These are phyloP conservation scores for Daphoenositta chrysoptera DNA, from an alignment of 2,113 vertebrate genomes.

Conservation along the genomic window DNA sequence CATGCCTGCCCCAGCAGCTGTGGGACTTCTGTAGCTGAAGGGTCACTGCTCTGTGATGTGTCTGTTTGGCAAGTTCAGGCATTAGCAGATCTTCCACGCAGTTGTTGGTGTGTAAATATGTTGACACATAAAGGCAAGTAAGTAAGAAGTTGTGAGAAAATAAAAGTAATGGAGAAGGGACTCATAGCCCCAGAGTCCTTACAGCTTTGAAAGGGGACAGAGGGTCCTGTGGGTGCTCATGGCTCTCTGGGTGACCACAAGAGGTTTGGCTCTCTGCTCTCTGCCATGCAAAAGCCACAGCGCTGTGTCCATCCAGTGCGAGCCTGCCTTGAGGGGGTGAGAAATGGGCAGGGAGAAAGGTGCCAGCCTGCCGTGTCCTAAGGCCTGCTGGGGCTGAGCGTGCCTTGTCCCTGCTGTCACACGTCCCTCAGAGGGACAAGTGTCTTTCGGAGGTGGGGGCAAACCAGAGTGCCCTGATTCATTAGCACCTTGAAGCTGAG, in stretches of 20 bases:
- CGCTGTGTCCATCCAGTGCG: rapidly evolving
- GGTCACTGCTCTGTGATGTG: not conserved
- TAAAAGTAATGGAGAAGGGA: not conserved
- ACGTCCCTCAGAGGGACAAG: not conserved
- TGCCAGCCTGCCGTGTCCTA: not conserved
- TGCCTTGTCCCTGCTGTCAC: not conserved
- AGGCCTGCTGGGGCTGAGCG: rapidly evolving
- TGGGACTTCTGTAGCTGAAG: not conserved
- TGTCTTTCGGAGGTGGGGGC: rapidly evolving
- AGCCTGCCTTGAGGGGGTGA: not conserved
- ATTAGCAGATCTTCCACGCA: not conserved
- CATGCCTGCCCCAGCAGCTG: not conserved
- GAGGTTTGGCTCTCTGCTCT: not conserved
- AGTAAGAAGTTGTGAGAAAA: not conserved
- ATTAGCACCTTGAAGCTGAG: not conserved
- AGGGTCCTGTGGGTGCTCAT: not conserved
- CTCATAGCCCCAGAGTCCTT: rapidly evolving
- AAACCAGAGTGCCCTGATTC: not conserved
- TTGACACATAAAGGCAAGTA: not conserved
- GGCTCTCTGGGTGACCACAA: not conserved
- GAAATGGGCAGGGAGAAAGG: not conserved
- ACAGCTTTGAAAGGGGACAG: not conserved
- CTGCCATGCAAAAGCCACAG: not conserved
- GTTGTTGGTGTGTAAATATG: rapidly evolving
- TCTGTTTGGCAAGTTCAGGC: not conserved